Evolutionary conservation across 1,140 invertebrate species (phyloP), one percentile per base, ranked within the genome.

Genomic region (Hypsibius dujardini): DNA sequence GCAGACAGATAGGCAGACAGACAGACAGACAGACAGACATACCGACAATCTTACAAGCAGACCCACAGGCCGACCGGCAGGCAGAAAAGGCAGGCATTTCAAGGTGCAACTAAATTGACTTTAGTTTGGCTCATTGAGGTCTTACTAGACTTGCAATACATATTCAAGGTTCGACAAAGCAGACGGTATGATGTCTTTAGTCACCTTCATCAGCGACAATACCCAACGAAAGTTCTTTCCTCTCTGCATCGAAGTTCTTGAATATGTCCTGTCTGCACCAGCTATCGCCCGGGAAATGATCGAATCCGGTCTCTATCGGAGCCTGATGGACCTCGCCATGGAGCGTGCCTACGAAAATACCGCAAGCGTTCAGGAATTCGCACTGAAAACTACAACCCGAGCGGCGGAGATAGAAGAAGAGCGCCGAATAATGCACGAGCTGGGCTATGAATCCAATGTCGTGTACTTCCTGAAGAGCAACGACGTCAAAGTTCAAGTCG

Each of bases 231-330:
- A 56, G 50, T n/a, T 56, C n/a, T 56, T 56, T 56, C 50, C 50
- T 56, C 50, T 56, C n/a, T 56, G 50, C 50, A 56, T 56, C 50
- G 50, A 56, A 56, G n/a, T 56, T 56, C n/a, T 56, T n/a, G 50
- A 56, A 56, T n/a, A 56, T n/a, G n/a, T 56, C 50, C 50, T 56
- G 7, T n/a, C 7, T 12, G 50, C 50, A 7, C 50, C 50, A n/a
- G 50, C 50, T 56, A 56, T 56, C n/a, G 50, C 50, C 50, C 7
- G n/a, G n/a, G n/a, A 56, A n/a, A 56, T 56, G 50, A 7, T 12
- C 7, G 50, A 56, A 7, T 12, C 7, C 50, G 50, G 50, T n/a
- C 50, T 56, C 7, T 56, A 56, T n/a, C 50, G 50, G 7, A 12
- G 7, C n/a, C 50, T 56, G 7, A 56, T 56, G 50, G 50, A 56